Evolutionary conservation across 2,113 vertebrate genomes (phyloP).

Genomic region (Oophaga pumilio): DNA sequence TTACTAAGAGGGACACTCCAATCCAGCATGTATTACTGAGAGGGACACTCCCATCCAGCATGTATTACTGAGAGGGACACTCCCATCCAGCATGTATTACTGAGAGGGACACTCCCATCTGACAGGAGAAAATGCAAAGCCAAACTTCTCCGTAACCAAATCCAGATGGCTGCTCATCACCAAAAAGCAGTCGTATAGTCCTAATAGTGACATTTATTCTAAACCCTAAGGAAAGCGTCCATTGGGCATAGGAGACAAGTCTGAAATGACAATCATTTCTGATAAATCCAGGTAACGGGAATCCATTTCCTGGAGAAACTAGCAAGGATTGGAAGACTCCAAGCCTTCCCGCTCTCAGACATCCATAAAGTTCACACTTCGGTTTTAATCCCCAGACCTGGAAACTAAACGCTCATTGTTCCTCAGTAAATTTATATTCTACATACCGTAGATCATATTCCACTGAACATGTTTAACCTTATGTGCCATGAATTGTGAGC

Average conservation of each 20-base stretch:
- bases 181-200: not conserved
- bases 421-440: not conserved
- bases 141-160: not conserved
- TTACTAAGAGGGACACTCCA: too few relatives aligned
- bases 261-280: conserved; percentile 19
- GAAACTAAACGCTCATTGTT: conserved; percentile 14
- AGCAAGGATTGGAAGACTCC: not conserved
- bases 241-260: not conserved
- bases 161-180: not conserved
- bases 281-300: not conserved
- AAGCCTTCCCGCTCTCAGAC: not conserved
- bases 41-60: too few relatives aligned
- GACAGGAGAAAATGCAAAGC: too few relatives aligned
- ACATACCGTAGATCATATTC: not conserved
- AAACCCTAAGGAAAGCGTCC: not conserved
- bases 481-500: not conserved
- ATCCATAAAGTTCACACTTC: conserved; percentile 42
- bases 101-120: too few relatives aligned
- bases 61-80: too few relatives aligned
- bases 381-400: conserved; percentile 18
- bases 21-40: too few relatives aligned
- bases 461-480: not conserved
- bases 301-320: conserved; percentile 22
- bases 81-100: too few relatives aligned
- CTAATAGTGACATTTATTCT: not conserved